A percentile compares a stretch with the other conserved stretches of the same genome.
Conservation (phyloP, 1,140 invertebrate species). For the Cherax quadricarinatus region DNA sequence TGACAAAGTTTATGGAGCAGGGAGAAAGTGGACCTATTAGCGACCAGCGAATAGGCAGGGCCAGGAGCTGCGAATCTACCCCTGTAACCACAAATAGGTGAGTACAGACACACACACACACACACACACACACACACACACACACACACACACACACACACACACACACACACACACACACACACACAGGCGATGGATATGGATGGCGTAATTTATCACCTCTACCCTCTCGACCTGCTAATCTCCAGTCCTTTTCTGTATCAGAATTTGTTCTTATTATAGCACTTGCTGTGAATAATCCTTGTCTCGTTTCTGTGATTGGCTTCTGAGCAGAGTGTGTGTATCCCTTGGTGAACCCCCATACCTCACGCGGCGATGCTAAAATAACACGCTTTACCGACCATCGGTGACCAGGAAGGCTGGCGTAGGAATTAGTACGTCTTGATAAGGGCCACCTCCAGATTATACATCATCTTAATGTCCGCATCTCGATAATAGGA, state of each 20-base stretch:
- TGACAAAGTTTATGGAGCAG: too few relatives aligned
- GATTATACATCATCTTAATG: background rate
- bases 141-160: background rate
- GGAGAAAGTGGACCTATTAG: too few relatives aligned
- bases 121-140: background rate
- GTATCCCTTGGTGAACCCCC: background rate
- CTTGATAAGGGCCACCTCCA: background rate
- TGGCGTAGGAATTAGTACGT: background rate
- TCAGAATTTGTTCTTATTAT: background rate
- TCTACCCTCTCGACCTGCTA: background rate
- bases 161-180: background rate
- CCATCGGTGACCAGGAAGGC: background rate
- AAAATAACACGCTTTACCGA: background rate
- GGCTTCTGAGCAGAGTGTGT: background rate
- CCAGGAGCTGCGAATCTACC: too few relatives aligned
- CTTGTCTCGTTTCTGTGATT: slow-evolving; percentile 1
- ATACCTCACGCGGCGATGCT: background rate
- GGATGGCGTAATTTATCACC: background rate
- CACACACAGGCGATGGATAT: background rate
- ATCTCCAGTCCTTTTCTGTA: background rate
- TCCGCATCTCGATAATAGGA: background rate
- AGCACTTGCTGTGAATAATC: background rate
- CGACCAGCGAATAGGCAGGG: too few relatives aligned
- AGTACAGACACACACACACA: background rate
- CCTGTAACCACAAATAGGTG: too few relatives aligned